These are phyloP conservation scores for Cremastobaeus sp. DNA, from an alignment of 2,888 invertebrate species.

Conservation along the genomic window DNA sequence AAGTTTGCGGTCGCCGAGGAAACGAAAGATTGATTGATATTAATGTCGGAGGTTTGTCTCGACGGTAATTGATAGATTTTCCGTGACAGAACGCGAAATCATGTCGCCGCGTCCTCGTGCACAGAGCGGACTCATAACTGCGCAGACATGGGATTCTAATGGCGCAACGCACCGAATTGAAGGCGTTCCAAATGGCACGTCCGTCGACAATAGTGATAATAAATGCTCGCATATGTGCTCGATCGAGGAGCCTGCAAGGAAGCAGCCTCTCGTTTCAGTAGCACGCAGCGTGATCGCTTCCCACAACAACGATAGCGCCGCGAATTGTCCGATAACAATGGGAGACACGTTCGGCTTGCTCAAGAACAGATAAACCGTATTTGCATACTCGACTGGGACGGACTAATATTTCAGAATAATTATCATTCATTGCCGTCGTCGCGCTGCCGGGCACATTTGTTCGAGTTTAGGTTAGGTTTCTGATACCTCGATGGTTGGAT, in stretches of 20 bases:
- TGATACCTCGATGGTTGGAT: too few species aligned
- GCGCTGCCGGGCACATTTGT: too few species aligned
- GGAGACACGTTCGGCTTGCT: slow-evolving; percentile 40
- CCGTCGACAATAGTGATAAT: slow-evolving; percentile 37
- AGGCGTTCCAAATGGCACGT: slow-evolving; percentile 53
- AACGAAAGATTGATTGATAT: slow-evolving; percentile 58
- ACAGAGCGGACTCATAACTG: not conserved
- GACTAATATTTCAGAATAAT: slow-evolving; percentile 31
- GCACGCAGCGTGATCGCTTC: slow-evolving; percentile 20
- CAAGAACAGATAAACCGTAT: slow-evolving; percentile 22
- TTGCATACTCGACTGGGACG: slow-evolving; percentile 28
- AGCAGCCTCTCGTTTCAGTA: slow-evolving; percentile 27
- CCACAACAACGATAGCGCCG: slow-evolving; percentile 37
- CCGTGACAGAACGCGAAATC: slow-evolving; percentile 5
- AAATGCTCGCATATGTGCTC: slow-evolving; percentile 51
- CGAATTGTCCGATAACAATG: slow-evolving; percentile 49
- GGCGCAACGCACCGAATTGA: slow-evolving; percentile 39
- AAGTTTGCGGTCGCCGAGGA: slow-evolving; percentile 33
- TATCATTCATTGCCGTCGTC: slow-evolving; percentile 20
- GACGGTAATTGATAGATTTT: slow-evolving; percentile 49
- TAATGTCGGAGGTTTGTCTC: slow-evolving; percentile 39
- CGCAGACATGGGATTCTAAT: not conserved
- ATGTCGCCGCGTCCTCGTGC: not conserved
- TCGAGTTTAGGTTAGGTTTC: too few species aligned
- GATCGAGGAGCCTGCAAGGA: slow-evolving; percentile 43